Percentiles rank a stretch among this genome's conserved stretches.
These are phyloP conservation scores for Argyrosomus regius DNA, from an alignment of 2,797 vertebrate genomes.

Conservation along the genomic window DNA sequence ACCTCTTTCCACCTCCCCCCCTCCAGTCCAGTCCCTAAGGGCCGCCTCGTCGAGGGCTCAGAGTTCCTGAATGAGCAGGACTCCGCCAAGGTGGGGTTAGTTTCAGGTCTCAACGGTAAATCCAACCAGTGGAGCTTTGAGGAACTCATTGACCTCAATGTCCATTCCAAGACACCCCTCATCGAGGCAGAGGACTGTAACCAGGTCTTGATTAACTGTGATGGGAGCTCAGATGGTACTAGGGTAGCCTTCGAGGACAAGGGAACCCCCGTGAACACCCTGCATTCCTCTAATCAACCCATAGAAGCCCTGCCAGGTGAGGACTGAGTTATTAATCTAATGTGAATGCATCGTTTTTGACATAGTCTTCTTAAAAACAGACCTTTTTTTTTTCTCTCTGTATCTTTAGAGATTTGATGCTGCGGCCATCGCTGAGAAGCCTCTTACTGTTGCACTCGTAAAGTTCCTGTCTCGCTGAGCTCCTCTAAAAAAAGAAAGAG, in stretches of 20 bases:
- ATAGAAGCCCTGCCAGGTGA: constrained; percentile 91
- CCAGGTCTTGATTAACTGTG: constrained; percentile 85
- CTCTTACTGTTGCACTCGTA: constrained; percentile 82
- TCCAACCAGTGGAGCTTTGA: constrained; percentile 88
- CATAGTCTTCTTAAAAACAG: neutral
- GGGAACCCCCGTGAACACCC: constrained; percentile 82
- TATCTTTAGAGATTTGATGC: constrained; percentile 82
- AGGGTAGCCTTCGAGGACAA: constrained; percentile 88
- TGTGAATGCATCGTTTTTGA: accelerated
- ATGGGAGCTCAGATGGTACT: constrained; percentile 80
- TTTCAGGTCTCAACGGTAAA: constrained; percentile 86
- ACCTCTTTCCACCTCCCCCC: neutral
- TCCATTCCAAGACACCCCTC: constrained; percentile 84
- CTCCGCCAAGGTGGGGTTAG: constrained; percentile 74
- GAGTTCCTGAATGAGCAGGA: constrained; percentile 85
- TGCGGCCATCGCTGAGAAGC: constrained; percentile 49
- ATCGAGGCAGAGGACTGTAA: constrained; percentile 80
- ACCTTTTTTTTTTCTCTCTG: constrained; percentile 21
- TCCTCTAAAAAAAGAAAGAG: constrained; percentile 46
- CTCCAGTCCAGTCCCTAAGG: constrained; percentile 81
- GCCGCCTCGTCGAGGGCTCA: constrained; percentile 73
- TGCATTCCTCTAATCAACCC: constrained; percentile 86
- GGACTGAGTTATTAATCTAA: neutral
- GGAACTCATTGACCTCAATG: constrained; percentile 87
- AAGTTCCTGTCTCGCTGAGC: constrained; percentile 84